These are phyloP conservation scores for Grallaria varia DNA, from an alignment of 2,113 vertebrate genomes.

Conservation along the genomic window DNA sequence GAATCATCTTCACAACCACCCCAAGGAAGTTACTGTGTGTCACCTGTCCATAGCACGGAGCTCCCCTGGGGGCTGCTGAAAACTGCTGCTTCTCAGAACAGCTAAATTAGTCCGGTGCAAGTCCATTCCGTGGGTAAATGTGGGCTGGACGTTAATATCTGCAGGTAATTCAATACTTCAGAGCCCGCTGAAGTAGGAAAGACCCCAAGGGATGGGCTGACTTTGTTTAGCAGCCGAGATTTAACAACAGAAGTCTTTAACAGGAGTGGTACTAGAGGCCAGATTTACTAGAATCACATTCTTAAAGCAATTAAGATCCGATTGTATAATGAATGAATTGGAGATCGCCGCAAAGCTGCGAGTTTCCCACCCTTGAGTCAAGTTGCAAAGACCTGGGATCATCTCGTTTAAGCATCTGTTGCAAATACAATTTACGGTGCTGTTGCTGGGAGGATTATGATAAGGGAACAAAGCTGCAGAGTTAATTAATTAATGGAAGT, in stretches of 20 bases:
- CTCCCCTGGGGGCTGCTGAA: neutral
- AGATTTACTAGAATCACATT: constrained; percentile 8
- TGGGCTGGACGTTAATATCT: neutral
- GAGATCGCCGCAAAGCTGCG: constrained; percentile 24
- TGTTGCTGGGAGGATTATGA: constrained; percentile 33
- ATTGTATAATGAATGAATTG: constrained; percentile 50
- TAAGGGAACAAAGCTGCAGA: constrained; percentile 57
- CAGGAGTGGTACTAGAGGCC: neutral
- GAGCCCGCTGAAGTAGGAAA: neutral
- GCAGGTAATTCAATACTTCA: neutral
- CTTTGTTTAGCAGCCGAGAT: neutral
- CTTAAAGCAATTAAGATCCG: constrained; percentile 52
- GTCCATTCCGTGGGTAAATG: neutral
- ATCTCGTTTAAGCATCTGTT: constrained; percentile 14
- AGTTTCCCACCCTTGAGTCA: constrained; percentile 50
- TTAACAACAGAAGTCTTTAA: neutral
- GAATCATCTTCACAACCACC: neutral
- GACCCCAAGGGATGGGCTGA: neutral
- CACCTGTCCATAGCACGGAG: neutral
- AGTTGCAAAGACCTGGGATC: constrained; percentile 24
- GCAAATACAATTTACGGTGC: constrained; percentile 19
- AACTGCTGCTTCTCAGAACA: neutral
- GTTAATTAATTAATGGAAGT: constrained; percentile 61
- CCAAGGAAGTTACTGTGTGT: neutral
- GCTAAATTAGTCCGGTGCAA: neutral